Evolutionary conservation across 2,888 invertebrate genomes (phyloP).

Genomic region (Campoplex capitator): DNA sequence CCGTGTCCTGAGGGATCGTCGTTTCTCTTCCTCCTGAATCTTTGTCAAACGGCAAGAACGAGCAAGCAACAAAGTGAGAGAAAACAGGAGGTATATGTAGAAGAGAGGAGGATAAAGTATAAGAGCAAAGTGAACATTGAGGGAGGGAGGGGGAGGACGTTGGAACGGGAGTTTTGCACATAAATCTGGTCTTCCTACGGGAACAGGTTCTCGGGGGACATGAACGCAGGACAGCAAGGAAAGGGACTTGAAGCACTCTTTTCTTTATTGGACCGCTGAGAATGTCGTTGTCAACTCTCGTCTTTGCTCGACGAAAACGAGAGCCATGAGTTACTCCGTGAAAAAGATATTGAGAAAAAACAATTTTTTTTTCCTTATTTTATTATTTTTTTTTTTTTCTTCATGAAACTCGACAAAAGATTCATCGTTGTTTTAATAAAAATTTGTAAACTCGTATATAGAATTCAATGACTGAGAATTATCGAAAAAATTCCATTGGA

Average conservation of each 20-base stretch:
- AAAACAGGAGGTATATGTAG: conserved; percentile 42
- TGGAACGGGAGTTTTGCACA: conserved; percentile 83
- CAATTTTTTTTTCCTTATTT: background rate
- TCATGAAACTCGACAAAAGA: background rate
- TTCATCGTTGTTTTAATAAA: background rate
- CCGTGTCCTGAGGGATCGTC: conserved; percentile 81
- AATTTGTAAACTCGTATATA: background rate
- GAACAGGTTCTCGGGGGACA: conserved; percentile 80
- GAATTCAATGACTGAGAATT: background rate
- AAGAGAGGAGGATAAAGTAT: conserved; percentile 27
- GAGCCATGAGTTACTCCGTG: conserved; percentile 34
- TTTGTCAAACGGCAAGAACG: conserved; percentile 76
- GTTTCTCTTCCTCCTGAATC: conserved; percentile 74
- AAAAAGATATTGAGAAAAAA: conserved; percentile 65
- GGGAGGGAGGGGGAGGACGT: conserved; percentile 69
- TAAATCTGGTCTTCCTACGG: conserved; percentile 83
- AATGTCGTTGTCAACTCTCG: conserved; percentile 77
- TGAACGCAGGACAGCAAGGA: conserved; percentile 79
- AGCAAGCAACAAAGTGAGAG: conserved; percentile 49
- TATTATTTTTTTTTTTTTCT: conserved; percentile 2
- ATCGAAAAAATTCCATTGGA: background rate
- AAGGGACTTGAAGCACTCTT: conserved; percentile 81
- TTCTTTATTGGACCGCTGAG: conserved; percentile 83
- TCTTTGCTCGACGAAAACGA: conserved; percentile 74
- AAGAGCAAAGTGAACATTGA: conserved; percentile 47